Evolutionary conservation across 2,888 invertebrate species (phyloP).

Genomic region (Stenodema calcarata): DNA sequence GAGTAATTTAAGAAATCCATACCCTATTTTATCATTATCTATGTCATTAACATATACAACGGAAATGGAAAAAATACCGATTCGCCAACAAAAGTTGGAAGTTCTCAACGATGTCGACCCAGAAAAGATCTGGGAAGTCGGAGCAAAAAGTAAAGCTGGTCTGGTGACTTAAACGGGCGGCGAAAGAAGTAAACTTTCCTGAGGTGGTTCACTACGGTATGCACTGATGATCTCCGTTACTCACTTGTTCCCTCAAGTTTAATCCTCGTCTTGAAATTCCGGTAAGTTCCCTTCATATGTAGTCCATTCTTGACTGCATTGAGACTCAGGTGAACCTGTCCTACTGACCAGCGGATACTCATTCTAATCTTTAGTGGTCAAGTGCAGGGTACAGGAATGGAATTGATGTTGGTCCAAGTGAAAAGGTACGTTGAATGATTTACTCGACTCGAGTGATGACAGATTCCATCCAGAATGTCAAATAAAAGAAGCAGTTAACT

Average conservation of each 20-base stretch:
- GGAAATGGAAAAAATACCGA: too few relatives aligned
- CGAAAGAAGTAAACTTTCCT: constrained; percentile 6
- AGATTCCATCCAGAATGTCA: too few relatives aligned
- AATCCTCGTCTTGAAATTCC: constrained; percentile 20
- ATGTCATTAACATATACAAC: too few relatives aligned
- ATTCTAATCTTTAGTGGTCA: not conserved
- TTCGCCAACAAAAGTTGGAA: not conserved
- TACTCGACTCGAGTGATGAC: too few relatives aligned
- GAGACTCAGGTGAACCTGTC: not conserved
- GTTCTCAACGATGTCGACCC: not conserved
- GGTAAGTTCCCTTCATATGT: not conserved
- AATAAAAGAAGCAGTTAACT: too few relatives aligned
- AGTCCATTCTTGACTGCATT: not conserved
- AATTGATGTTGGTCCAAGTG: not conserved
- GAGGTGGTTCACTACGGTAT: constrained; percentile 9
- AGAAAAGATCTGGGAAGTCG: not conserved
- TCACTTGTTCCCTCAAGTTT: constrained; percentile 20
- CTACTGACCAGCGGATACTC: not conserved
- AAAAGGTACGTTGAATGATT: not conserved
- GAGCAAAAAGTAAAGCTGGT: constrained; percentile 26
- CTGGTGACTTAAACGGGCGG: constrained; percentile 22
- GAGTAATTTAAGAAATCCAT: too few relatives aligned
- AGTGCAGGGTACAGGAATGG: not conserved
- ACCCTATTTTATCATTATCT: too few relatives aligned
- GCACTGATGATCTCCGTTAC: constrained; percentile 34